A percentile compares a stretch with the other conserved stretches of the same genome.
Evolutionary conservation across 2,113 vertebrate genomes (phyloP).

Genomic region (Hippolais icterina): DNA sequence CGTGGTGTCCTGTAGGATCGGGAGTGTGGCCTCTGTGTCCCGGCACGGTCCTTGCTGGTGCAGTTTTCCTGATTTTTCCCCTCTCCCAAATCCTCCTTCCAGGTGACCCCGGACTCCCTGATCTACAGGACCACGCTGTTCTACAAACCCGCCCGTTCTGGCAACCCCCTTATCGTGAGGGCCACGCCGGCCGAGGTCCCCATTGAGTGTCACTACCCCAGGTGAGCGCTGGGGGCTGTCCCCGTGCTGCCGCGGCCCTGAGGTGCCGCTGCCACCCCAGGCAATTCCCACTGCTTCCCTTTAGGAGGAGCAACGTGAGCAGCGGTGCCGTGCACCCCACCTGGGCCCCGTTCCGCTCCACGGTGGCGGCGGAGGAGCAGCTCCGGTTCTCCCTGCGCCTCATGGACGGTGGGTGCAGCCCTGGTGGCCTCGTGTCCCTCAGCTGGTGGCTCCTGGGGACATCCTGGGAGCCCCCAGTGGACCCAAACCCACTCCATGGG

Average conservation of each 20-base stretch:
- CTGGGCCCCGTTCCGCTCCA: neutral
- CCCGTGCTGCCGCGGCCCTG: fast-evolving
- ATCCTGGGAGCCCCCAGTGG: fast-evolving
- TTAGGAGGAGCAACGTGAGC: neutral
- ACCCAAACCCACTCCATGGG: fast-evolving
- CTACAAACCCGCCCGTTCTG: neutral
- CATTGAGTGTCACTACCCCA: neutral
- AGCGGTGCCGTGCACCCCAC: neutral
- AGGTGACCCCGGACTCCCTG: neutral
- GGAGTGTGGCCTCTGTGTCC: neutral
- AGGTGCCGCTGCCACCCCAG: neutral
- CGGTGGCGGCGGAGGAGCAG: neutral
- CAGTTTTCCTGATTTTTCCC: fast-evolving
- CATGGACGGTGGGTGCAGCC: neutral
- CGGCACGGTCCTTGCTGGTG: fast-evolving
- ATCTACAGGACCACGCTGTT: neutral
- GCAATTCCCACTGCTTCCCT: neutral
- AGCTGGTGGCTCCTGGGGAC: neutral
- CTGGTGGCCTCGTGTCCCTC: neutral
- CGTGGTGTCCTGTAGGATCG: fast-evolving
- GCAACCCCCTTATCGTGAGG: neutral
- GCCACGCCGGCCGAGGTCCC: neutral
- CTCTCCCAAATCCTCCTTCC: neutral
- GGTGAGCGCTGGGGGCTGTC: neutral
- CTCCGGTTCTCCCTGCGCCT: neutral